phyloP scores from a whole-genome alignment of 1,140 invertebrate species.

The Meloidogyne hapla region DNA sequence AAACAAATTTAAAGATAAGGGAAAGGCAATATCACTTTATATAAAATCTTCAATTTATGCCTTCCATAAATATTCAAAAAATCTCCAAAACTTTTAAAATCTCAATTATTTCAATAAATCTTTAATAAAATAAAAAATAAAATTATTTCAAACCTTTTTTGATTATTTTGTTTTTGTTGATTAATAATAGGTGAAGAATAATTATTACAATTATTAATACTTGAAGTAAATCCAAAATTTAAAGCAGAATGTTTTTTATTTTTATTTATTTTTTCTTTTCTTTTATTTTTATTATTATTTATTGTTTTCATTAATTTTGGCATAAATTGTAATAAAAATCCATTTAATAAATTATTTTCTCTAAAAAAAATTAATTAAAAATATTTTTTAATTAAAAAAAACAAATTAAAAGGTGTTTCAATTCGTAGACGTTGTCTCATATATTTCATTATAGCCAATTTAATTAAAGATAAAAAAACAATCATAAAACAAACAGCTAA shows the following conservation, averaged over 20 bases:
- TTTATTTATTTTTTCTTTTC: neutral
- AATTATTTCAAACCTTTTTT: neutral
- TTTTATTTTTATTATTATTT: neutral
- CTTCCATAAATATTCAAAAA: too few species aligned
- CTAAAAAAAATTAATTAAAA: neutral
- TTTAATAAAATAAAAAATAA: neutral
- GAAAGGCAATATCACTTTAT: too few species aligned
- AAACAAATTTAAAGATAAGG: too few species aligned
- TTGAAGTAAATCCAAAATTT: neutral
- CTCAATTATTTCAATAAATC: too few species aligned
- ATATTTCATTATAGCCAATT: conserved; percentile 62
- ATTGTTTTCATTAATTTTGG: neutral
- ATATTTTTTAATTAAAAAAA: neutral
- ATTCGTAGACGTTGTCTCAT: conserved; percentile 54
- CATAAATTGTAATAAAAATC: neutral
- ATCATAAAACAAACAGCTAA: conserved; percentile 73
- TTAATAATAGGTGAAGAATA: neutral
- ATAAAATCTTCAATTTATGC: too few species aligned
- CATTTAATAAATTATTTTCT: conserved; percentile 12
- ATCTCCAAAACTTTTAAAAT: too few species aligned
- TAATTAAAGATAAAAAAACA: conserved; percentile 63
- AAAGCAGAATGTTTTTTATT: neutral
- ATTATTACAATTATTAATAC: conserved; percentile 1
- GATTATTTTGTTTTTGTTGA: neutral
- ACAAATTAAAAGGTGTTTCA: conserved; percentile 15